Conservation (phyloP, 2,113 vertebrate genomes). For the Hassar affinis region DNA sequence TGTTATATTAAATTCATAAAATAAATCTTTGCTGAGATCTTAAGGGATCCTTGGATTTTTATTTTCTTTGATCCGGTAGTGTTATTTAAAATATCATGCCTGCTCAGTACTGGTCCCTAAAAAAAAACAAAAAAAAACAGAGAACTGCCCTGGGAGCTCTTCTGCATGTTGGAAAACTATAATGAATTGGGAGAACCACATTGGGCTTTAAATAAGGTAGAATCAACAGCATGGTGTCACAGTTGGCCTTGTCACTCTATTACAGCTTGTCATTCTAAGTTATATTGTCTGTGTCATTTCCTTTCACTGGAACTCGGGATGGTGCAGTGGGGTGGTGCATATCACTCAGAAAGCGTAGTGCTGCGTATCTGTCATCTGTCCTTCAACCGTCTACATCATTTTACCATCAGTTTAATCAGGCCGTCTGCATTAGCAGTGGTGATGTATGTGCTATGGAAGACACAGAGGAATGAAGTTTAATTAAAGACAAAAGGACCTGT, state of each 20-base stretch:
- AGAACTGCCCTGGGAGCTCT: neutral
- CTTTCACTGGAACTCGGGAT: neutral
- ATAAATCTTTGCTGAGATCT: neutral
- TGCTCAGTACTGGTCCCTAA: neutral
- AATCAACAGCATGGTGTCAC: neutral
- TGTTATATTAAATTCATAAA: neutral
- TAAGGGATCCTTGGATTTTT: neutral
- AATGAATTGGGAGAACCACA: neutral
- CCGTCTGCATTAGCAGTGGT: constrained; percentile 23
- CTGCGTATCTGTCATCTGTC: constrained; percentile 35
- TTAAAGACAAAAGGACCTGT: constrained; percentile 23
- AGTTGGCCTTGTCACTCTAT: neutral
- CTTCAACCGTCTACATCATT: constrained; percentile 26
- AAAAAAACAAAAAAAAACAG: neutral
- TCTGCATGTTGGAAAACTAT: neutral
- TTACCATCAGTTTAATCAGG: constrained; percentile 29
- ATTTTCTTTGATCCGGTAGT: neutral
- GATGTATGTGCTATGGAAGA: constrained; percentile 20
- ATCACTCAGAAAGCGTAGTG: constrained; percentile 18
- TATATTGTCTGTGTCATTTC: constrained; percentile 12
- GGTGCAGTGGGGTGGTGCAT: neutral
- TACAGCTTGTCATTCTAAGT: neutral
- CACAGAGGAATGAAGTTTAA: constrained; percentile 40
- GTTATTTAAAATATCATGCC: neutral
- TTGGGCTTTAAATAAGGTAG: neutral